These are phyloP conservation scores for Zapus hudsonius DNA, from an alignment of 2,113 vertebrate species.

Conservation along the genomic window DNA sequence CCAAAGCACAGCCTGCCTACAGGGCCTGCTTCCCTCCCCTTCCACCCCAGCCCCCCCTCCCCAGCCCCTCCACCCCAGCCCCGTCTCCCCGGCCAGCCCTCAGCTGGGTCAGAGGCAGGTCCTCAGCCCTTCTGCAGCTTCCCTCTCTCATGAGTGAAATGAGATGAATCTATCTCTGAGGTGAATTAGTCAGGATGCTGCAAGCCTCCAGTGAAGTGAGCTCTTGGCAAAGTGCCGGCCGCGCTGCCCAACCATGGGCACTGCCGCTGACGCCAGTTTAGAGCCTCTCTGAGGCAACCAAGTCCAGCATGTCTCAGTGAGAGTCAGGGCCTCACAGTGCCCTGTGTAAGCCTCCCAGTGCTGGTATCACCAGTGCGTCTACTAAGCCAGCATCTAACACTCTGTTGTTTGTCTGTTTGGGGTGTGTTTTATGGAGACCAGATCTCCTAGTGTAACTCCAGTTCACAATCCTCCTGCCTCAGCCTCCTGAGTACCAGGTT, in stretches of 20 bases:
- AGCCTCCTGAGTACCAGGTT: not conserved
- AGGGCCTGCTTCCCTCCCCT: no score
- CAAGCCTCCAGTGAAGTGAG: not conserved
- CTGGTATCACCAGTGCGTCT: no score
- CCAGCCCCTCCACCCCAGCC: not conserved
- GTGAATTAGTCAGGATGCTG: no score
- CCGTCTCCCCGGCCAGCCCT: not conserved
- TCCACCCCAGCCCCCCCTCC: no score
- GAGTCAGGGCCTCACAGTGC: no score
- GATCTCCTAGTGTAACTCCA: not conserved
- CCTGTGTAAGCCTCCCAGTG: no score
- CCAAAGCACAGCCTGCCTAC: no score
- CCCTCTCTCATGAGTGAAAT: not conserved
- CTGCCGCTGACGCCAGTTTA: no score
- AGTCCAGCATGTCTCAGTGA: no score
- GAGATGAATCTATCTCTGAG: not conserved
- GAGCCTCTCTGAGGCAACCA: not conserved
- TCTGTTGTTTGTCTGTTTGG: no score
- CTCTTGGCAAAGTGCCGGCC: rapidly evolving
- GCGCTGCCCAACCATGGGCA: rapidly evolving
- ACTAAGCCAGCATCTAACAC: no score
- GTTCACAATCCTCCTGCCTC: not conserved
- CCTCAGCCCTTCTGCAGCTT: not conserved
- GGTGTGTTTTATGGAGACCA: not conserved
- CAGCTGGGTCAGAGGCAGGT: not conserved